phyloP scores from a whole-genome alignment of 2,888 invertebrate species.

The Deilephila elpenor region DNA sequence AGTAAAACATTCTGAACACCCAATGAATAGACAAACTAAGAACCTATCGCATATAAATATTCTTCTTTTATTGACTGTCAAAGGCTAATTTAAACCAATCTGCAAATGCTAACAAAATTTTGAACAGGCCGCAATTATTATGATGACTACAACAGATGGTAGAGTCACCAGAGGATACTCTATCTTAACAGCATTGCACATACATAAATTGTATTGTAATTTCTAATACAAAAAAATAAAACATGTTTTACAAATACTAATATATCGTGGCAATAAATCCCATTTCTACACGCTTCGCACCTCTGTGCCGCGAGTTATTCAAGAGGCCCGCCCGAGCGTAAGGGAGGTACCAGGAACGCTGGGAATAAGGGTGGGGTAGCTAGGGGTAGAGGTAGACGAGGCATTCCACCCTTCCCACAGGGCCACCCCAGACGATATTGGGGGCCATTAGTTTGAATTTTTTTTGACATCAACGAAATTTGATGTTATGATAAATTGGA shows the following conservation, averaged over 20 bases:
- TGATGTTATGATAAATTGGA: constrained; percentile 26
- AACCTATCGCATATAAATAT: too few species aligned
- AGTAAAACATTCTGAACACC: too few species aligned
- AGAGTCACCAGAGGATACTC: too few species aligned
- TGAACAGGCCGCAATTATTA: too few species aligned
- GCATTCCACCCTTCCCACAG: constrained; percentile 46
- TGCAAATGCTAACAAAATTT: too few species aligned
- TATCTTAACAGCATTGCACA: too few species aligned
- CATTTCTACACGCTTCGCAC: constrained; percentile 37
- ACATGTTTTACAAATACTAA: not conserved
- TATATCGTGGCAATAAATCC: not conserved
- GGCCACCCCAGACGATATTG: constrained; percentile 47
- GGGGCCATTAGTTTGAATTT: constrained; percentile 51
- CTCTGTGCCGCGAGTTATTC: constrained; percentile 49
- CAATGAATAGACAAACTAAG: too few species aligned
- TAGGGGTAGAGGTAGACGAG: constrained; percentile 34
- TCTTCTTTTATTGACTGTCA: too few species aligned
- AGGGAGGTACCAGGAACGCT: constrained; percentile 31
- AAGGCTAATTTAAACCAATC: too few species aligned
- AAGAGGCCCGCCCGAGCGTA: constrained; percentile 51
- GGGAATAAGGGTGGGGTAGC: not conserved
- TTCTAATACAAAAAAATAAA: not conserved
- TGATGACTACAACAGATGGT: too few species aligned
- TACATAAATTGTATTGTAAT: too few species aligned
- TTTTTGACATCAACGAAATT: constrained; percentile 46